A percentile compares a stretch with the other conserved stretches of the same genome.
phyloP scores from a whole-genome alignment of 2,888 invertebrate species.

The Empis livida region DNA sequence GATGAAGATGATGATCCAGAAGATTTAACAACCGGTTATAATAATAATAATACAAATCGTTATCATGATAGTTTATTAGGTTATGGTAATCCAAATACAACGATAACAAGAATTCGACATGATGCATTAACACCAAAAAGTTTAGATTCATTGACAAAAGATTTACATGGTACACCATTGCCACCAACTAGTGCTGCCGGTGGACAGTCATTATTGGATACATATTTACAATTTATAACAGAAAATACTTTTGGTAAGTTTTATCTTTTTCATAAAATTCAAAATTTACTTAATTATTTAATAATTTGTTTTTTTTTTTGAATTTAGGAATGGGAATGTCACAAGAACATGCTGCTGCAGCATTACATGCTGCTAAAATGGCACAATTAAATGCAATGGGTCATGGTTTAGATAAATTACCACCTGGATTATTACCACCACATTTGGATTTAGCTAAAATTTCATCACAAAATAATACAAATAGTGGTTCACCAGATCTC shows the following conservation, averaged over 20 bases:
- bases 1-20: constrained; percentile 58
- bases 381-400: constrained; percentile 61
- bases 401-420: constrained; percentile 43
- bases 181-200: constrained; percentile 51
- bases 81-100: constrained; percentile 45
- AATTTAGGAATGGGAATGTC: constrained; percentile 44
- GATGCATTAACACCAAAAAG: constrained; percentile 37
- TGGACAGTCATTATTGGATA: constrained; percentile 69
- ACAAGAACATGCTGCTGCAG: constrained; percentile 57
- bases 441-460: constrained; percentile 35
- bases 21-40: constrained; percentile 52
- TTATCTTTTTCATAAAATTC: background rate
- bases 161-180: constrained; percentile 48
- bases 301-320: background rate
- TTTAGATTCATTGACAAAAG: constrained; percentile 44
- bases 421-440: constrained; percentile 32
- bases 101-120: constrained; percentile 50
- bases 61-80: constrained; percentile 31
- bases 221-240: constrained; percentile 77
- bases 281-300: background rate
- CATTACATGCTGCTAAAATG: constrained; percentile 64
- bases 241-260: constrained; percentile 60
- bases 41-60: constrained; percentile 24
- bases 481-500: constrained; percentile 8
- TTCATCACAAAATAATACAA: constrained; percentile 15